Percentiles rank a stretch among this genome's conserved stretches.
phyloP scores from a whole-genome alignment of 2,888 invertebrate species.

The Polymixis flavicincta region DNA sequence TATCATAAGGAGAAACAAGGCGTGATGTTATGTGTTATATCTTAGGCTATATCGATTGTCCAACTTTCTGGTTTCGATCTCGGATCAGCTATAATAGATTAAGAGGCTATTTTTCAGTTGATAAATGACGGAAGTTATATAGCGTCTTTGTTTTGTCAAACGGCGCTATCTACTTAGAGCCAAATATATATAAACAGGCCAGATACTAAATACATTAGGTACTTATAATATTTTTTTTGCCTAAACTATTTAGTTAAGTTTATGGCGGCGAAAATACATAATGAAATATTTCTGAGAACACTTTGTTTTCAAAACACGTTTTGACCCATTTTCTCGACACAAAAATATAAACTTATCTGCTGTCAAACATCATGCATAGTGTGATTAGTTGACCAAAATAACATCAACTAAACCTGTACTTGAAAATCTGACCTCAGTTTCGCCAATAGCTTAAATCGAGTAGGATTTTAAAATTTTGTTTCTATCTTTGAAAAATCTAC shows the following conservation, averaged over 20 bases:
- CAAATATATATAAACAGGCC: no score
- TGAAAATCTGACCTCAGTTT: not conserved
- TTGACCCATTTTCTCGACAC: no score
- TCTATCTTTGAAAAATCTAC: not conserved
- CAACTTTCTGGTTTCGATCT: not conserved
- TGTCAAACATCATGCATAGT: not conserved
- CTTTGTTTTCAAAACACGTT: no score
- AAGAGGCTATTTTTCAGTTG: no score
- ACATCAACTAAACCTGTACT: not conserved
- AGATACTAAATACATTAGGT: not conserved
- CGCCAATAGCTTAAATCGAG: not conserved
- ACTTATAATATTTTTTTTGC: not conserved
- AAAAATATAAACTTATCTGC: not conserved
- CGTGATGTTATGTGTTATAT: no score
- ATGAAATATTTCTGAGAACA: no score
- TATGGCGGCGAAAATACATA: no score
- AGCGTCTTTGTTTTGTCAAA: no score
- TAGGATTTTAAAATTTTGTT: not conserved
- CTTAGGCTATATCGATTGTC: conserved; percentile 7
- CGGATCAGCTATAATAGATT: no score
- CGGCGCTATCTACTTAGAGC: no score
- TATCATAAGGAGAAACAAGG: not conserved
- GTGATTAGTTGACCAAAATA: not conserved
- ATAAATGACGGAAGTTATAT: no score
- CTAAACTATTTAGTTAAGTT: not conserved